Evolutionary conservation across 1,140 invertebrate genomes (phyloP).

Genomic region (Plutomurus gul): DNA sequence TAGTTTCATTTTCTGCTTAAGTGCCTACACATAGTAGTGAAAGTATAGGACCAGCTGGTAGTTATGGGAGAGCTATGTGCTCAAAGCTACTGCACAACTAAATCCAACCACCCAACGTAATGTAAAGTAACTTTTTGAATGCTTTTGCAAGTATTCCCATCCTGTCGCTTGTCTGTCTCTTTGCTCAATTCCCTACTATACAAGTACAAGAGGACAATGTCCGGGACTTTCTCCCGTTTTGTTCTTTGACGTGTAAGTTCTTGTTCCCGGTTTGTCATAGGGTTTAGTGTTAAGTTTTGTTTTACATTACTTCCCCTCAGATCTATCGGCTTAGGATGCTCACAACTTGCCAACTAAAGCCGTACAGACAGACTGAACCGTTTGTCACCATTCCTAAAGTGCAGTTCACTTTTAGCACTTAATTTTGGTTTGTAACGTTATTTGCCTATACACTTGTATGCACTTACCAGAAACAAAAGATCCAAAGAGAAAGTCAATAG

Average conservation of each 20-base stretch:
- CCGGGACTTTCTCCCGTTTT: background rate
- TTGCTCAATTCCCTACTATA: no score
- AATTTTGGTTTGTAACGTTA: no score
- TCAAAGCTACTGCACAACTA: background rate
- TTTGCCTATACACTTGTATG: no score
- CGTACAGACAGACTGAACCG: no score
- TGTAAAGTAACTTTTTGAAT: slow-evolving; percentile 2
- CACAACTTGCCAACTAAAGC: slow-evolving; percentile 3
- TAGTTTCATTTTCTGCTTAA: background rate
- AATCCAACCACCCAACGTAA: background rate
- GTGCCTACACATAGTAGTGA: background rate
- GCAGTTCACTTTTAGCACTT: no score
- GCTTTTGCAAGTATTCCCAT: background rate
- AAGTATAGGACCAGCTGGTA: background rate
- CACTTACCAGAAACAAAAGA: no score
- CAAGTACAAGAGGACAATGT: no score
- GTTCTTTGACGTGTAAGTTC: background rate
- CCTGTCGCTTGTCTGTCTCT: background rate
- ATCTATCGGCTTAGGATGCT: background rate
- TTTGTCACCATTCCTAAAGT: no score
- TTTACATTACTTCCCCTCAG: slow-evolving; percentile 12
- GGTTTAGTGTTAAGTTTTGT: slow-evolving; percentile 24
- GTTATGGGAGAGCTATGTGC: background rate
- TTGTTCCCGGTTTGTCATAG: slow-evolving; percentile 11
- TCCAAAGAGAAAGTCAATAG: no score